These are phyloP conservation scores for Epizoanthus rinbou DNA, from an alignment of 92 coral and sea anemone genomes.

Conservation along the genomic window DNA sequence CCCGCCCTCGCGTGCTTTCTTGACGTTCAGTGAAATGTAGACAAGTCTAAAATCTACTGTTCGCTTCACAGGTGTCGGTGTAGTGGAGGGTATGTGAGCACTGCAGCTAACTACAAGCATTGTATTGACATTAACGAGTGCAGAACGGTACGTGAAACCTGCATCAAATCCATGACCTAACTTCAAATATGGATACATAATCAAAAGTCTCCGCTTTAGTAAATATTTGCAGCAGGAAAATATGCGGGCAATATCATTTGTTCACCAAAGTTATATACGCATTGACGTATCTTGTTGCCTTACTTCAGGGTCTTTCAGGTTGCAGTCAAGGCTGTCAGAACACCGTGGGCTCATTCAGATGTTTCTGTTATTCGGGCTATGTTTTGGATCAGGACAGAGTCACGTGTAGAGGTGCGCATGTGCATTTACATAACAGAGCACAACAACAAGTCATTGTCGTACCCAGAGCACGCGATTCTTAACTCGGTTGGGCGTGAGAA, in stretches of 20 bases:
- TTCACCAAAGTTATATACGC: too few species aligned
- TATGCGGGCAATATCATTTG: too few species aligned
- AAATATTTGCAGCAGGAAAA: too few species aligned
- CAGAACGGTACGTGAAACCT: slow-evolving; percentile 33
- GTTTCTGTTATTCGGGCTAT: slow-evolving; percentile 72
- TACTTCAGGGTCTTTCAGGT: slow-evolving; percentile 58
- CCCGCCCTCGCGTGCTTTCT: too few species aligned
- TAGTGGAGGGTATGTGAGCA: slow-evolving; percentile 36
- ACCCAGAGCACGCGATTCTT: too few species aligned
- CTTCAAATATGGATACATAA: too few species aligned
- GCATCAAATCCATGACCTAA: too few species aligned
- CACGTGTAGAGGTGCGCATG: slow-evolving; percentile 57
- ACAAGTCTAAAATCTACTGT: neutral
- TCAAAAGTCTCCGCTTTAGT: too few species aligned
- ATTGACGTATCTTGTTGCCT: neutral
- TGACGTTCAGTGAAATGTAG: too few species aligned
- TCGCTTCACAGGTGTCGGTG: slow-evolving; percentile 44
- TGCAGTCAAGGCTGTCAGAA: slow-evolving; percentile 78
- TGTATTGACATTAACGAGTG: slow-evolving; percentile 60
- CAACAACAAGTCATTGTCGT: too few species aligned
- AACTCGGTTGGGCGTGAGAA: too few species aligned
- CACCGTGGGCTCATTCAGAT: slow-evolving; percentile 75
- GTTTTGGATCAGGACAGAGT: slow-evolving; percentile 60
- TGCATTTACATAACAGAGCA: too few species aligned
- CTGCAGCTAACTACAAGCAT: slow-evolving; percentile 26